Evolutionary conservation across 35 echinoderm and acorn worm genomes (phyloP).

Genomic region (Lytechinus pictus): DNA sequence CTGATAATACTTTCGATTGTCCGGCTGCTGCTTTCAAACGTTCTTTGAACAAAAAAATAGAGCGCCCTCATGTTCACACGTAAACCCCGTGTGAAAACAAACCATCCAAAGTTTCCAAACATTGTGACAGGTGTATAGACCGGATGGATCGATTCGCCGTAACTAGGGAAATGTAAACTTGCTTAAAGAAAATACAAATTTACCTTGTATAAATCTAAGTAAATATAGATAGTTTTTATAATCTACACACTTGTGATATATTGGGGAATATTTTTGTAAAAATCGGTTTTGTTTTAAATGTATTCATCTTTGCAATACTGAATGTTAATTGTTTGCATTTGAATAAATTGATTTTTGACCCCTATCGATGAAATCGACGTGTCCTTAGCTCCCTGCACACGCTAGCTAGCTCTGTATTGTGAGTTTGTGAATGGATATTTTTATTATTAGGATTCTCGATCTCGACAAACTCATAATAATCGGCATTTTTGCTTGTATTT

Average conservation of each 20-base stretch:
- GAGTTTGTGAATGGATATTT: background rate
- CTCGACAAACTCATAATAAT: background rate
- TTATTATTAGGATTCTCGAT: too few species aligned
- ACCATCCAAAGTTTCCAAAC: background rate
- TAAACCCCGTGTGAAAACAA: background rate
- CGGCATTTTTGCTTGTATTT: background rate
- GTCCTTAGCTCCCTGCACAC: background rate
- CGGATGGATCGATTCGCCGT: slow-evolving; percentile 38
- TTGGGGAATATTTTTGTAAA: too few species aligned
- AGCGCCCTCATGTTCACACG: background rate
- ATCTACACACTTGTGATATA: too few species aligned
- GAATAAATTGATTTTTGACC: background rate
- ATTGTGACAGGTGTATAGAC: slow-evolving; percentile 8
- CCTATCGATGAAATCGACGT: background rate
- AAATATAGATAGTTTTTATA: too few species aligned
- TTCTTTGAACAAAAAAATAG: background rate
- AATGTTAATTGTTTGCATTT: background rate
- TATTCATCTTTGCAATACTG: background rate
- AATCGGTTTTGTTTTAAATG: background rate
- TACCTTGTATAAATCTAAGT: too few species aligned
- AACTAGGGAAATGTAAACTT: background rate
- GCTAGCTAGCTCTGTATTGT: too few species aligned
- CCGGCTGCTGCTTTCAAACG: too few species aligned
- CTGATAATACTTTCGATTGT: too few species aligned
- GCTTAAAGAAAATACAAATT: too few species aligned